Evolutionary conservation across 2,797 vertebrate species (phyloP), one percentile per base, ranked within the genome.

Genomic region (Ciconia nigra): DNA sequence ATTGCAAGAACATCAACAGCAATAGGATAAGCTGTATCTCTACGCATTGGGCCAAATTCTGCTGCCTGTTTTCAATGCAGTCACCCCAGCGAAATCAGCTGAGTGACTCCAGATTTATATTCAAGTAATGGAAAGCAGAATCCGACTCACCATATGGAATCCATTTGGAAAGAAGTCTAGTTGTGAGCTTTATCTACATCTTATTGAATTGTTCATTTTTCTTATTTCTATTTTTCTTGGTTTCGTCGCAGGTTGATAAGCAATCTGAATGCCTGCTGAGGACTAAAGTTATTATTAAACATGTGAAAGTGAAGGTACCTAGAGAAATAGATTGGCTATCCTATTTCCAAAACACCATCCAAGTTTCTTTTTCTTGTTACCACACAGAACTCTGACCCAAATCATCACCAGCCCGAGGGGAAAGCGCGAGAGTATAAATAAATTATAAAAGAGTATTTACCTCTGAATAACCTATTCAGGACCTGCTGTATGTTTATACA

Each of bases 141-240:
- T 95, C 54, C 78, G 28, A 82, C 79, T 96, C 57, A 37, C 79
- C 96, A 96, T 93, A 72, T 93, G 96, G 96, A 96, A 95, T 62
- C 46, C 54, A 95, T 97, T 96, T 95, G 79, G 84, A 95, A 93
- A 93, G 78, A 69, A 88, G 35, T 93, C 76, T 90, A 88, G 87
- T 93, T 83, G 76, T 8, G 25, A 95, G 76, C 76, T 95, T 96
- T 97, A 96, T 93, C 95, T 95, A 44, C 80, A 91, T 54, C 54
- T 95, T 92, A 95, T 95, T 95, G 87, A 95, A 95, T 83, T 95
- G 95, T 95, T 85, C 91, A 65, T 90, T 95, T 95, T 94, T 93
- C 87, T 91, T 91, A 58, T 89, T 96, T 89, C 65, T 96, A 21
- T 87, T 94, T 94, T 96, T 91, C 95, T 92, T 95, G 79, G 89